phyloP scores from a whole-genome alignment of 92 coral and sea anemone species.

The Heliopora coerulea region DNA sequence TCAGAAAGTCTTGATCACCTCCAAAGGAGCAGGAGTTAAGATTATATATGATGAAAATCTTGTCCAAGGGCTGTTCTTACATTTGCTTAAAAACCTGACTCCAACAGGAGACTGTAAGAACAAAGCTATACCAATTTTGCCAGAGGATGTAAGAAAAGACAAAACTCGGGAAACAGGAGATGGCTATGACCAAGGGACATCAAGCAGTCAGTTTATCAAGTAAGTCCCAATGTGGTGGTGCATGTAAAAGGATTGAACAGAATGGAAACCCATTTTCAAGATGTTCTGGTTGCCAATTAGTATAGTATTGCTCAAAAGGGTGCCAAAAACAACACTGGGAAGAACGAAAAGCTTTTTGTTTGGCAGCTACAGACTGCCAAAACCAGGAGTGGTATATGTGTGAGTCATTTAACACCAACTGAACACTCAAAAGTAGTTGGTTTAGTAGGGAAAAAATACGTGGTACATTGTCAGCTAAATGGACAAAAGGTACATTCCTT shows the following conservation, averaged over 20 bases:
- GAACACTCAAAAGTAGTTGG: constrained; percentile 31
- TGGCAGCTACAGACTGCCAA: constrained; percentile 25
- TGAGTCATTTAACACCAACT: constrained; percentile 29
- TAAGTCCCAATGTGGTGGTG: constrained; percentile 38
- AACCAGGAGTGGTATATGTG: constrained; percentile 15
- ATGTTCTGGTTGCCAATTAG: constrained; percentile 45
- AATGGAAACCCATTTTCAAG: constrained; percentile 21
- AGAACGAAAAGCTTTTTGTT: constrained; percentile 45
- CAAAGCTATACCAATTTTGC: constrained; percentile 40
- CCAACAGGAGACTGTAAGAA: constrained; percentile 18
- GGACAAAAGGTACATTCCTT: constrained; percentile 32
- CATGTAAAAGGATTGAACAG: constrained; percentile 26
- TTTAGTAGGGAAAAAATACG: constrained; percentile 30
- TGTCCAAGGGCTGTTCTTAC: constrained; percentile 32
- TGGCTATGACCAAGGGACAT: constrained; percentile 58
- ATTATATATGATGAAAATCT: constrained; percentile 33
- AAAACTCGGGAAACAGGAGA: constrained; percentile 39
- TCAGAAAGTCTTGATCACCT: constrained; percentile 36
- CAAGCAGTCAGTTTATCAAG: constrained; percentile 32
- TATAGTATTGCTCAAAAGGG: constrained; percentile 46
- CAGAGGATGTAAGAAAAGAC: constrained; percentile 45
- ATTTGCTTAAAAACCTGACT: constrained; percentile 30
- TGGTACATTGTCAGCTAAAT: constrained; percentile 27
- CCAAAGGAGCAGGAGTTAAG: constrained; percentile 22
- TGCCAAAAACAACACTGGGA: constrained; percentile 44